phyloP scores from a whole-genome alignment of 2,113 vertebrate species.

The Crotophaga sulcirostris region DNA sequence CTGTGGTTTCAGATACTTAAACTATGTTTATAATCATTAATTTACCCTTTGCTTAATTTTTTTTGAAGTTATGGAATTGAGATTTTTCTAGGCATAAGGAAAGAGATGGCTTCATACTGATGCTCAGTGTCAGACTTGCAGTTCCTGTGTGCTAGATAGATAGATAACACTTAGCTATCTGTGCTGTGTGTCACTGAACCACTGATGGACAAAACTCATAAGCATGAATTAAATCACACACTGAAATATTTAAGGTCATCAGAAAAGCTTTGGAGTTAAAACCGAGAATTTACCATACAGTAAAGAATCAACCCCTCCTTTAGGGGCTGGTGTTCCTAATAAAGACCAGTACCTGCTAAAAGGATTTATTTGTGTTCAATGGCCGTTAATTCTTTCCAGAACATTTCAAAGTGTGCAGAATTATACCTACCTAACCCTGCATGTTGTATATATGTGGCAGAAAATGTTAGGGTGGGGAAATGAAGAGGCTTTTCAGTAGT shows the following conservation, averaged over 20 bases:
- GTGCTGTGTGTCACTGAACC: background rate
- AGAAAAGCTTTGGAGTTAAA: background rate
- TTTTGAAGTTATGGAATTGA: fast-evolving
- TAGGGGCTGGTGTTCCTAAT: background rate
- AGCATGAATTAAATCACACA: background rate
- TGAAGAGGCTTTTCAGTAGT: background rate
- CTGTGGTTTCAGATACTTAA: background rate
- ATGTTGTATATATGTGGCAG: fast-evolving
- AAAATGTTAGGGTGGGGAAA: background rate
- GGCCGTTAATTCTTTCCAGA: background rate
- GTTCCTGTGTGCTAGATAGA: background rate
- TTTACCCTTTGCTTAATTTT: background rate
- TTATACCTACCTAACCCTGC: background rate
- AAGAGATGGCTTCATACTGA: background rate
- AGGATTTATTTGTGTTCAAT: background rate
- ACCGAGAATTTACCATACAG: background rate
- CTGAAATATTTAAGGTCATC: background rate
- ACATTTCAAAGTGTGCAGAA: background rate
- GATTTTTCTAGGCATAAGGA: background rate
- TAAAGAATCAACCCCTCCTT: background rate
- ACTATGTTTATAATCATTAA: background rate
- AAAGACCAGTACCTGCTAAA: background rate
- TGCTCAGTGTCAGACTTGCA: background rate
- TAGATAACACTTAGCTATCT: background rate
- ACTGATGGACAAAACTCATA: background rate